phyloP scores from a whole-genome alignment of 2,113 vertebrate species.

The Gallinago paraguaiae region DNA sequence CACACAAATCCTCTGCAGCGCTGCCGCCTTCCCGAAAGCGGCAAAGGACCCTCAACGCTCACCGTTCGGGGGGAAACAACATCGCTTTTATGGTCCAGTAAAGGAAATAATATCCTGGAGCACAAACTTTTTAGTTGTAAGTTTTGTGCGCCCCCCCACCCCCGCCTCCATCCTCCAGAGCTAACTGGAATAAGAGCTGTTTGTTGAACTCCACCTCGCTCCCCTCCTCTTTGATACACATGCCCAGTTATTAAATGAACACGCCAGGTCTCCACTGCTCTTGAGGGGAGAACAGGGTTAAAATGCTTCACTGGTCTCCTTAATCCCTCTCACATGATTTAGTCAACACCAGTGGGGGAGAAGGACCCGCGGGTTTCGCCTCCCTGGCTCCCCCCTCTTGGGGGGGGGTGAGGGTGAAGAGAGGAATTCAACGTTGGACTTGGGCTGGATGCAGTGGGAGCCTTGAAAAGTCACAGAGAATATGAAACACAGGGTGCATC shows the following conservation, averaged over 20 bases:
- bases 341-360: neutral
- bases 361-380: neutral
- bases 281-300: neutral
- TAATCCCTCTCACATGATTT: conserved; percentile 37
- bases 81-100: fast-evolving
- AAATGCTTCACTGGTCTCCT: conserved; percentile 14
- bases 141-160: neutral
- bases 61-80: fast-evolving
- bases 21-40: neutral
- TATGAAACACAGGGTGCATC: neutral
- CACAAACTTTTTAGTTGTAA: neutral
- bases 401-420: neutral
- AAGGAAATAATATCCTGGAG: neutral
- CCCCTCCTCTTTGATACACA: neutral
- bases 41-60: neutral
- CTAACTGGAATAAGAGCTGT: conserved; percentile 19
- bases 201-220: neutral
- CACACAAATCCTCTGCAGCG: neutral
- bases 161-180: neutral
- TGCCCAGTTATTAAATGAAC: neutral
- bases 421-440: neutral
- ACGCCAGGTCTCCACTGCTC: neutral
- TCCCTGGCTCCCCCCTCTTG: neutral
- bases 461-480: neutral
- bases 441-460: neutral